Evolutionary conservation across 1,140 invertebrate genomes (phyloP).

Genomic region (Alviniconcha marisindica): DNA sequence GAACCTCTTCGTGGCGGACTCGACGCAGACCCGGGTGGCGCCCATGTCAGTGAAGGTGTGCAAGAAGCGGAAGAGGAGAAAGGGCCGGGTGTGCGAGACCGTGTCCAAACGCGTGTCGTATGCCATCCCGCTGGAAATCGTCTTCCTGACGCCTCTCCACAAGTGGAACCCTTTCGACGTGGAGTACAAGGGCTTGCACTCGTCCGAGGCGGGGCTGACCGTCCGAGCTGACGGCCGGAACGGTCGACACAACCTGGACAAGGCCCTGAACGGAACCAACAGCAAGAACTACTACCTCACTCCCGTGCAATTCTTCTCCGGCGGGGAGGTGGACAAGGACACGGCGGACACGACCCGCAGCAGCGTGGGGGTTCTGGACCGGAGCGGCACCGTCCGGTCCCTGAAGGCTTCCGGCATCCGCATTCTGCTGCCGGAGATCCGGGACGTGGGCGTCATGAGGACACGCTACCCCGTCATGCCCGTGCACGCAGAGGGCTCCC

Average conservation of each 20-base stretch:
- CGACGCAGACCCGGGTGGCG: slow-evolving; percentile 54
- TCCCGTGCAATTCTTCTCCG: slow-evolving; percentile 58
- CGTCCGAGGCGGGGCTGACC: slow-evolving; percentile 3
- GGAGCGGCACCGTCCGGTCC: slow-evolving; percentile 28
- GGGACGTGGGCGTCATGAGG: slow-evolving; percentile 54
- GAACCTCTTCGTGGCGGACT: slow-evolving; percentile 61
- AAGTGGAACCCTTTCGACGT: slow-evolving; percentile 66
- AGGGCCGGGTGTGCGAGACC: slow-evolving; percentile 37
- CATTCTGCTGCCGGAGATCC: slow-evolving; percentile 57
- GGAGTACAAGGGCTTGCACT: slow-evolving; percentile 30
- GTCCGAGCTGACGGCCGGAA: slow-evolving; percentile 23
- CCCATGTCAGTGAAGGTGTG: slow-evolving; percentile 38
- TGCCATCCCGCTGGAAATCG: slow-evolving; percentile 67
- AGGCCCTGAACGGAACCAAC: slow-evolving; percentile 57
- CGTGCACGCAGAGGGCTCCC: slow-evolving; percentile 57
- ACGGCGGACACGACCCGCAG: slow-evolving; percentile 2
- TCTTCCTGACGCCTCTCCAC: slow-evolving; percentile 64
- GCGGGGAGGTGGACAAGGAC: slow-evolving; percentile 35
- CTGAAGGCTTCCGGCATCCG: slow-evolving; percentile 54
- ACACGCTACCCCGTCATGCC: slow-evolving; percentile 66
- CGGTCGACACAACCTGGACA: slow-evolving; percentile 29
- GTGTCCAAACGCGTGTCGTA: slow-evolving; percentile 52
- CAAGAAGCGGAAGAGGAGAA: neutral
- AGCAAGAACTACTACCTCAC: slow-evolving; percentile 52
- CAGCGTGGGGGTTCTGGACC: neutral